Conservation (phyloP, 2,113 vertebrate genomes). For the Mesitornis unicolor region DNA sequence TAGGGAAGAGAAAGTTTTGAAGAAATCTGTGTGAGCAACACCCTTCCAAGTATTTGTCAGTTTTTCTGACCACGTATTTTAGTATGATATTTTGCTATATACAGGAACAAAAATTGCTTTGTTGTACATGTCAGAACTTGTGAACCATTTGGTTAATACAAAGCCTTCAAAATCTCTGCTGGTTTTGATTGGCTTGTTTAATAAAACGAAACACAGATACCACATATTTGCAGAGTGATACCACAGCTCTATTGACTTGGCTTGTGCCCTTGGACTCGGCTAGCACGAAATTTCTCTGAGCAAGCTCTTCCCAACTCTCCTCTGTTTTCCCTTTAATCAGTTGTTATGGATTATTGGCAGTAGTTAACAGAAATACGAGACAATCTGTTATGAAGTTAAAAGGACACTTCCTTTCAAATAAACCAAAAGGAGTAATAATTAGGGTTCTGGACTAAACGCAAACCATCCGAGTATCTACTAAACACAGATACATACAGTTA, state of each 20-base stretch:
- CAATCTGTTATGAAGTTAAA: constrained; percentile 26
- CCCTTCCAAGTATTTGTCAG: background rate
- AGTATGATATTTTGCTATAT: background rate
- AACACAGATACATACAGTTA: background rate
- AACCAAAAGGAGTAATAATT: constrained; percentile 1
- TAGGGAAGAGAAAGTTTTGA: background rate
- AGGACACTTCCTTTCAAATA: constrained; percentile 46
- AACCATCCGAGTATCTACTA: background rate
- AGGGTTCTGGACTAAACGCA: background rate
- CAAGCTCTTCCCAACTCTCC: background rate
- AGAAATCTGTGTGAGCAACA: constrained; percentile 6
- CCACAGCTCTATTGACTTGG: background rate
- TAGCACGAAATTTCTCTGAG: background rate
- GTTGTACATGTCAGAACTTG: constrained; percentile 2
- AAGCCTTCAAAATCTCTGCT: background rate
- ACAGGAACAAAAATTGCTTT: background rate
- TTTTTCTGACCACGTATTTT: background rate
- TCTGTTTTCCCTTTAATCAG: constrained; percentile 29
- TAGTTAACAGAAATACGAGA: constrained; percentile 24
- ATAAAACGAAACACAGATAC: background rate
- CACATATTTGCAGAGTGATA: constrained; percentile 46
- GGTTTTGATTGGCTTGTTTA: background rate
- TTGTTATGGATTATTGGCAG: constrained; percentile 24
- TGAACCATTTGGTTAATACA: background rate
- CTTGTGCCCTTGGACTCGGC: background rate